These are phyloP conservation scores for Dicranocentrus wangi DNA, from an alignment of 2,888 invertebrate genomes.

Conservation along the genomic window DNA sequence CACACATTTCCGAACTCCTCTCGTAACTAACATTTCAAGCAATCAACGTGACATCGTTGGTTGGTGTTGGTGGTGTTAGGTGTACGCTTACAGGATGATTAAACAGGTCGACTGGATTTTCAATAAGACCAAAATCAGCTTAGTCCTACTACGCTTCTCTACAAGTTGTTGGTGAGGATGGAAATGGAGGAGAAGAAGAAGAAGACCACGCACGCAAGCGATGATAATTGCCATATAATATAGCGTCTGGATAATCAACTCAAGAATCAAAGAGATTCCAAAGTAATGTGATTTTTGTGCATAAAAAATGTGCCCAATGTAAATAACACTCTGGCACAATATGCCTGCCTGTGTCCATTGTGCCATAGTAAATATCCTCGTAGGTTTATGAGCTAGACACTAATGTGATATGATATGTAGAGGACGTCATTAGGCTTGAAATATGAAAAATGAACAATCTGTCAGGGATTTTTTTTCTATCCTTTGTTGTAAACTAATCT, in stretches of 20 bases:
- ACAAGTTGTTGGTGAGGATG: no score
- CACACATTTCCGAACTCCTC: slow-evolving; percentile 19
- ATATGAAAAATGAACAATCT: slow-evolving; percentile 35
- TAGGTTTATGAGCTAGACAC: slow-evolving; percentile 32
- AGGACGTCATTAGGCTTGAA: slow-evolving; percentile 31
- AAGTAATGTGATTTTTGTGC: background rate
- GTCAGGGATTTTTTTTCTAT: slow-evolving; percentile 29
- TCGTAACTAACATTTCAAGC: slow-evolving; percentile 26
- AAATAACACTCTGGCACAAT: slow-evolving; percentile 4
- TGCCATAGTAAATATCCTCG: background rate
- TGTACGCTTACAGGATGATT: slow-evolving; percentile 46
- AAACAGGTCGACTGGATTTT: slow-evolving; percentile 12
- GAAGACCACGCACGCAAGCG: no score
- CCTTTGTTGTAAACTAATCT: slow-evolving; percentile 3
- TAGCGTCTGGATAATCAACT: no score
- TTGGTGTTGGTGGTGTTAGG: no score
- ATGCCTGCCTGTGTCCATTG: background rate
- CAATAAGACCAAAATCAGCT: background rate
- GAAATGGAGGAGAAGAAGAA: no score
- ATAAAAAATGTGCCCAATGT: no score
- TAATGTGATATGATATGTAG: slow-evolving; percentile 36
- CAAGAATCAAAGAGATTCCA: background rate
- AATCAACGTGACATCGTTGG: slow-evolving; percentile 39
- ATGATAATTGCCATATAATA: no score
- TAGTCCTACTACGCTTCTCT: background rate